Base-by-base conservation (phyloP, 2,113 vertebrate species). In the Puffinus mauretanicus region DNA sequence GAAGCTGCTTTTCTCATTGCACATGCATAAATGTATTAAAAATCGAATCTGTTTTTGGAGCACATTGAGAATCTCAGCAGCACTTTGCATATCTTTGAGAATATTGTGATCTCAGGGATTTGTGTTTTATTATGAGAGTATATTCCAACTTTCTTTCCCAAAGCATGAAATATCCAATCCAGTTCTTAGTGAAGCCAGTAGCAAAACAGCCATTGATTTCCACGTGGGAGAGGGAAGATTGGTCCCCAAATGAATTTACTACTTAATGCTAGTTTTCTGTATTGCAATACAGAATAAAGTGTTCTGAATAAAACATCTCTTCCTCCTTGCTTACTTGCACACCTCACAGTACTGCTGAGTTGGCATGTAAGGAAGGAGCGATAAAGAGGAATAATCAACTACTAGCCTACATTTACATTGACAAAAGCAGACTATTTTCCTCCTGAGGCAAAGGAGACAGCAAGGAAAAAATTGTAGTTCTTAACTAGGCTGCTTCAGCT, bases 371-470 rank as follows among this genome's bases (percentile, higher is more conserved):
- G 40, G 49, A 88, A 91, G 52, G 47, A 77, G 34, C 0, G 2
- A 80, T 88, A 96, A 88, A 96, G 66, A 72, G 57, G 71, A 93
- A 72, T 86, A 92, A 93, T 92, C 73, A 85, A 34, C n/a, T 77
- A 77, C 76, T 86, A 77, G 14, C 54, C 46, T 77, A 77, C 66
- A 90, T 86, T 92, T 92, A 52, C 79, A 65, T 21, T 90, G 80
- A 95, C 82, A 93, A 93, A 96, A 82, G 34, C 34, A 61, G 66
- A 66, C 82, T 92, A 11, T 79, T 88, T 94, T 19, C 71, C 77
- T 94, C 84, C 86, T 36, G 65, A 93, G 89, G 93, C 77, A 94
- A 91, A 92, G 42, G 10, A 92, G 29, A 36, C 12, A 67, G 64
- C n/a, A 75, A 86, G 73, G 21, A 91, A 96, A 95, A 82, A 69